These are phyloP conservation scores for Xanthorhoe spadicearia DNA, from an alignment of 2,888 invertebrate species.

Conservation along the genomic window DNA sequence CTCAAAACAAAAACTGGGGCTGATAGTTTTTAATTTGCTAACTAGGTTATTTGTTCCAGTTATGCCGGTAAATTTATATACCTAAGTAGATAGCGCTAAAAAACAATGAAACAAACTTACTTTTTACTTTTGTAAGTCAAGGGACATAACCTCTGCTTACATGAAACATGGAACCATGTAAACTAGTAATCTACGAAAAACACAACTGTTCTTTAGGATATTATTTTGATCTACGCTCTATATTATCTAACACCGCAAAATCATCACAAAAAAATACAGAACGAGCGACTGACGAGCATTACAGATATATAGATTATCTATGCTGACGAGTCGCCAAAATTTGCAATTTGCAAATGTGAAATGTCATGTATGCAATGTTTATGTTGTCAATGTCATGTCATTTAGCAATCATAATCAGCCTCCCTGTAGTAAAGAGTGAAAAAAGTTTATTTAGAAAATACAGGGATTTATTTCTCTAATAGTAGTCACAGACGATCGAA, in stretches of 20 bases:
- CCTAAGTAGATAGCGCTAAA: slow-evolving; percentile 8
- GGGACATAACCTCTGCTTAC: slow-evolving; percentile 73
- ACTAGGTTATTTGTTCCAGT: neutral
- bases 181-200: neutral
- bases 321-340: neutral
- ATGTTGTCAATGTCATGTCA: neutral
- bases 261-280: neutral
- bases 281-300: neutral
- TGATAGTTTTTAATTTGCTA: neutral
- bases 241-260: neutral
- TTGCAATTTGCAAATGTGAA: neutral
- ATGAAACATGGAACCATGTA: slow-evolving; percentile 42
- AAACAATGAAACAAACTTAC: slow-evolving; percentile 55
- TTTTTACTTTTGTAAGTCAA: slow-evolving; percentile 64
- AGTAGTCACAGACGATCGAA: no score
- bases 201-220: neutral
- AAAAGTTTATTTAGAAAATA: neutral
- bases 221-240: neutral
- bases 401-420: no score
- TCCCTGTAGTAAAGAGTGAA: no score
- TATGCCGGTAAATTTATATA: slow-evolving; percentile 4
- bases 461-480: no score
- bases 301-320: no score
- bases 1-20: neutral
- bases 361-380: neutral